These are phyloP conservation scores for Cyrtodaria siliqua DNA, from an alignment of 2,888 invertebrate species.

Conservation along the genomic window DNA sequence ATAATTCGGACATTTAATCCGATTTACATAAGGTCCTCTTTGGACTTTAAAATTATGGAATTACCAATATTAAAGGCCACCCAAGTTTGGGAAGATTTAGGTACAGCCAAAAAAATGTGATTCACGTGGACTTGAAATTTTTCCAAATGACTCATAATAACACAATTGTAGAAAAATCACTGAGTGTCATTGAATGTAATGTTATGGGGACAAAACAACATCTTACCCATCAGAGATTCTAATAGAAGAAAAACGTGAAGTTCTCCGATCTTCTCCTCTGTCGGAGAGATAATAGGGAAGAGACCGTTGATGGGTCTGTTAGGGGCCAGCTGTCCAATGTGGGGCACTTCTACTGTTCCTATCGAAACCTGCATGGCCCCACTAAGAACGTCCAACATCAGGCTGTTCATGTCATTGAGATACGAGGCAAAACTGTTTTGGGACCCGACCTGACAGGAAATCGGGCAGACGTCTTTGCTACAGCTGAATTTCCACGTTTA, in stretches of 20 bases:
- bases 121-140: no score
- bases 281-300: constrained; percentile 80
- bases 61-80: no score
- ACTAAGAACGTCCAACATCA: constrained; percentile 80
- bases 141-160: neutral
- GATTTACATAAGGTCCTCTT: no score
- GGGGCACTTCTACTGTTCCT: constrained; percentile 80
- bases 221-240: constrained; percentile 83
- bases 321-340: constrained; percentile 79
- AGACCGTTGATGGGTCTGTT: constrained; percentile 82
- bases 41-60: no score
- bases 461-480: constrained; percentile 79
- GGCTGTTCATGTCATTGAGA: constrained; percentile 83
- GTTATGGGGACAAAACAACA: no score
- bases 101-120: no score
- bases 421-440: constrained; percentile 85
- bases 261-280: constrained; percentile 82
- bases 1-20: no score
- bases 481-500: constrained; percentile 65
- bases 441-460: constrained; percentile 85
- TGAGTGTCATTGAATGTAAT: no score
- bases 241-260: constrained; percentile 81
- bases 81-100: no score
- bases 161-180: no score
- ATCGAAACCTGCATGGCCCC: constrained; percentile 72